phyloP scores from a whole-genome alignment of 1,140 invertebrate genomes.

The Whitmania pigra region DNA sequence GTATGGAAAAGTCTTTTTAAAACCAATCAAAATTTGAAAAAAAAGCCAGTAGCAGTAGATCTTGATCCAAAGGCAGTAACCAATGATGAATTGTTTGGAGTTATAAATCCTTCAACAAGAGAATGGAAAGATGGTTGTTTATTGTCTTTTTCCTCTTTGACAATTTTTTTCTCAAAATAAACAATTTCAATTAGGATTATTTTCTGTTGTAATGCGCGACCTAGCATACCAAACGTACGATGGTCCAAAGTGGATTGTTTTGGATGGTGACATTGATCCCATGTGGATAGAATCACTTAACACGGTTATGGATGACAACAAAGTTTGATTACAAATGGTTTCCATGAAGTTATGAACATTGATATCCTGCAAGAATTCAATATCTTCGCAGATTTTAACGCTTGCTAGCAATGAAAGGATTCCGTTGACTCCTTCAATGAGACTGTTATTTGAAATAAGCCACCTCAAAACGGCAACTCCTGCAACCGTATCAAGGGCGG shows the following conservation, averaged over 20 bases:
- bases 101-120: slow-evolving; percentile 85
- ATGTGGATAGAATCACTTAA: slow-evolving; percentile 98
- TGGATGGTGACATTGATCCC: slow-evolving; percentile 94
- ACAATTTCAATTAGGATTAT: slow-evolving; percentile 51
- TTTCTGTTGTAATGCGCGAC: slow-evolving; percentile 91
- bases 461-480: slow-evolving; percentile 86
- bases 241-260: slow-evolving; percentile 86
- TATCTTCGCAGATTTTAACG: slow-evolving; percentile 49
- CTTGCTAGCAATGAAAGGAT: slow-evolving; percentile 91
- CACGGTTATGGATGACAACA: slow-evolving; percentile 54
- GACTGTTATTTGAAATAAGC: slow-evolving; percentile 91
- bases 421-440: slow-evolving; percentile 80
- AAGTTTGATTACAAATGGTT: slow-evolving; percentile 31
- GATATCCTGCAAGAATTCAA: neutral
- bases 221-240: slow-evolving; percentile 73
- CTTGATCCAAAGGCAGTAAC: slow-evolving; percentile 92
- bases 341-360: neutral
- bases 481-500: slow-evolving; percentile 86
- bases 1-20: slow-evolving; percentile 83
- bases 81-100: slow-evolving; percentile 90
- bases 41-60: slow-evolving; percentile 78
- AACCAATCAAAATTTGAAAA: slow-evolving; percentile 77
- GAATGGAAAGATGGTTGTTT: slow-evolving; percentile 87
- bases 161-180: neutral
- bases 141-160: neutral